Base-by-base conservation (phyloP, 1,140 invertebrate species). In the Micrasema minimum region DNA sequence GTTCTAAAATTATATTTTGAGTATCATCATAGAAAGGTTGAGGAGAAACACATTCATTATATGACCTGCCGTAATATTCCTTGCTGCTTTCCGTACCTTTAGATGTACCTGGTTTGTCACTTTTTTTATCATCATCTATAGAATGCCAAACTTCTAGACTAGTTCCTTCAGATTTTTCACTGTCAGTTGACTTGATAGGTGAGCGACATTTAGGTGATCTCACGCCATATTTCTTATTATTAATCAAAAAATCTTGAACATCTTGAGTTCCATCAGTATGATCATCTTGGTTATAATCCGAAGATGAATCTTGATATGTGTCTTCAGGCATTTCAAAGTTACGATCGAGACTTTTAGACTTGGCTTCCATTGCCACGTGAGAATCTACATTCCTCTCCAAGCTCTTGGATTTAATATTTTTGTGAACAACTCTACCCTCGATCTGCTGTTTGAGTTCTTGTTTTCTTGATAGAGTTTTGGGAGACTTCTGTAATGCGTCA, bases 361-460 rank as follows among this genome's bases (percentile, higher is more conserved):
- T 88, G 2, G 83, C 82, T 77, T 90, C 87, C 2, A 86, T 82
- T 31, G 83, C 84, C 6, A 85, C 76, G 71, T 85, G 82, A 16
- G 74, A 73, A 62, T 84, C 83, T 23, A 76, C 79, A 62, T 87
- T 86, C 72, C 85, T 81, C 70, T 88, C 87, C 55, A 88, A 80
- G 62, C 86, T 88, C 75, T 83, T 87, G 5, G 87, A 87, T 75
- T 88, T 88, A 0, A 85, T 81, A 74, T 83, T 85, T 37, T 85
- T 84, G 76, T 87, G 87, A 9, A 87, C 86, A 37, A 88, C 87
- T 77, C 81, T 86, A 0, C 87, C 87, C 77, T 88, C 87, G 61
- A 88, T 88, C 76, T 86, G 86, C 70, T 88, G 86, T 76, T 88
- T 88, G 0, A 88, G 80, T 79, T 88, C 87, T 77, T 88, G 86